Evolutionary conservation across 1,140 invertebrate species (phyloP), one percentile per base, ranked within the genome.

Genomic region (Parasteatoda tepidariorum): DNA sequence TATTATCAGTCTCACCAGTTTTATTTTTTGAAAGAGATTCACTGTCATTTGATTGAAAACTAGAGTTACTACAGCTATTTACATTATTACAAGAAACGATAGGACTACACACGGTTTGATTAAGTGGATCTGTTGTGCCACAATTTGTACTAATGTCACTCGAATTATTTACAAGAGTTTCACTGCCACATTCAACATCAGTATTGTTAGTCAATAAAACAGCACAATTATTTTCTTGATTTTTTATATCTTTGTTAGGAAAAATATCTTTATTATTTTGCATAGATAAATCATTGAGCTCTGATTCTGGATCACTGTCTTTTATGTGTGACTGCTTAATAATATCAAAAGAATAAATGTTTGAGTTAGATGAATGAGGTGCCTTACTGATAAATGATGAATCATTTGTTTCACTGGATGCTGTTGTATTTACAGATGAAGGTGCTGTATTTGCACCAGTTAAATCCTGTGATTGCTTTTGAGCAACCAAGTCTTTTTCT

Each of bases 81-180:
- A 62, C 26, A 15, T 57, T 57, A 22, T 26, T 73, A 61, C 55
- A 75, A 57, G 71, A 75, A 75, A 54, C 61, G 31, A 9, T 33
- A 61, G 6, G 9, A 24, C 48, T 59, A 75, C 22, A 61, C 33
- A 38, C 54, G 34, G 24, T 59, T 61, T 38, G 11, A 6, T 74
- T 48, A 48, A 33, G 11, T 26, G 34, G 22, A n/a, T 5, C 18
- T 59, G 2, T 24, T 34, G 55, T 31, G 31, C 30, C 31, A 61
- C 61, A 22, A 24, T 75, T 75, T 75, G 57, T 75, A 75, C 33
- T 75, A 33, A 61, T 18, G n/a, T 61, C 71, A 13, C 34, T 30
- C 28, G 33, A 26, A 26, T 62, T 75, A 31, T 59, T 57, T 61
- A 61, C 30, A 41, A 59, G n/a, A n/a, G 15, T 5, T 7, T 5